These are phyloP conservation scores for Leucopsar rothschildi DNA, from an alignment of 2,113 vertebrate species.

Conservation along the genomic window DNA sequence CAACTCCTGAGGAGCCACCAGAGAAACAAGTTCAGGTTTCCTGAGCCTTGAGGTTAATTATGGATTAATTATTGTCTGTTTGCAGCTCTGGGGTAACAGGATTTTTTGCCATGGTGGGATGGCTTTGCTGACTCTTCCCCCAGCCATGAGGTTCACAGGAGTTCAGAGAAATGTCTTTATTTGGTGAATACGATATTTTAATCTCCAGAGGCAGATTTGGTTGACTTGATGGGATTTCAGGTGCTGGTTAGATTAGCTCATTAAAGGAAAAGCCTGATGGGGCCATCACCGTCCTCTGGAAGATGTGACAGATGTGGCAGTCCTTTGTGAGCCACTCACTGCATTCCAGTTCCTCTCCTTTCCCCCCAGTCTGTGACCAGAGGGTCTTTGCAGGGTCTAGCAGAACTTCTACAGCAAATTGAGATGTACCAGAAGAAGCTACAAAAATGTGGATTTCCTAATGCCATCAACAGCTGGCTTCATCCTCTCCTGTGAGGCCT, in stretches of 20 bases:
- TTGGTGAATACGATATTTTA: background rate
- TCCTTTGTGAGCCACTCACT: background rate
- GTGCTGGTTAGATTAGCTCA: background rate
- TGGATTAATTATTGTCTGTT: background rate
- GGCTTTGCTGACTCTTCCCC: background rate
- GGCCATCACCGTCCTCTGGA: background rate
- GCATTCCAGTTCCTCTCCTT: background rate
- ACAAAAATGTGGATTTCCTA: background rate
- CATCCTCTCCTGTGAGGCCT: background rate
- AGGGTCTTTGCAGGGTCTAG: background rate
- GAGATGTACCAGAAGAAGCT: background rate
- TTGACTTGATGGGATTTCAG: conserved; percentile 13
- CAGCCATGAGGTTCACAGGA: rapidly evolving
- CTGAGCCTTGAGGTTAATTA: background rate
- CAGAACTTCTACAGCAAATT: background rate
- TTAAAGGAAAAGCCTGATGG: background rate
- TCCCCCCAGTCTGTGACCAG: background rate
- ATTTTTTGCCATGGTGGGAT: rapidly evolving
- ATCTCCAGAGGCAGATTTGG: background rate
- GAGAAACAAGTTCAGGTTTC: background rate
- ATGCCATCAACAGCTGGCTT: background rate
- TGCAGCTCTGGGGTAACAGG: background rate
- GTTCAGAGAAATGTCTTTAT: background rate
- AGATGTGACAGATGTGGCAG: background rate
- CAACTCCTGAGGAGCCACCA: background rate